Conservation (phyloP, 2,113 vertebrate genomes). For the Sterna hirundo region DNA sequence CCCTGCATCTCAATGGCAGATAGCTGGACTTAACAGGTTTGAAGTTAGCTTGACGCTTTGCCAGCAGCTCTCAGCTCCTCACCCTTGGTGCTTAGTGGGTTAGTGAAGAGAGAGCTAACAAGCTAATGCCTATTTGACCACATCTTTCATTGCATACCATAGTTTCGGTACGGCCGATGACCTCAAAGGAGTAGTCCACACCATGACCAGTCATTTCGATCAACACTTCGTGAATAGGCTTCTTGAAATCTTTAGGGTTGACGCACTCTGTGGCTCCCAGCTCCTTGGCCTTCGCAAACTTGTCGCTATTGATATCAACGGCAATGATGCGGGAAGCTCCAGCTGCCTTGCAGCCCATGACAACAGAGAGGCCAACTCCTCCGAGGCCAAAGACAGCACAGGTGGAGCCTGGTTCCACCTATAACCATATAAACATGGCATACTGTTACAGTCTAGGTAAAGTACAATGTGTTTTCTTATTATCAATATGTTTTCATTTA, state of each 20-base stretch:
- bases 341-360: conserved; percentile 88
- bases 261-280: conserved; percentile 85
- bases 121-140: not conserved
- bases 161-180: conserved; percentile 73
- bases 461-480: not conserved
- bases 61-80: not conserved
- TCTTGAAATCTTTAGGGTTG: conserved; percentile 76
- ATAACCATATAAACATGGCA: not conserved
- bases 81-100: not conserved
- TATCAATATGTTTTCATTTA: not conserved
- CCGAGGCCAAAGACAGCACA: conserved; percentile 87
- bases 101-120: not conserved
- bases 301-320: conserved; percentile 79
- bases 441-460: not conserved
- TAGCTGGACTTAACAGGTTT: not conserved
- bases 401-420: conserved; percentile 83
- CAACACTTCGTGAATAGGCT: conserved; percentile 80
- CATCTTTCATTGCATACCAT: conserved; percentile 77
- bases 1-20: not conserved
- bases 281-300: conserved; percentile 77
- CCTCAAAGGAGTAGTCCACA: conserved; percentile 86
- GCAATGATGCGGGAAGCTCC: conserved; percentile 90
- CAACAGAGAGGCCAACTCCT: conserved; percentile 81
- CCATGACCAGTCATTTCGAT: conserved; percentile 73
- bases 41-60: not conserved